These are phyloP conservation scores for Meteorus sp. DNA, from an alignment of 1,140 invertebrate genomes.

Conservation along the genomic window DNA sequence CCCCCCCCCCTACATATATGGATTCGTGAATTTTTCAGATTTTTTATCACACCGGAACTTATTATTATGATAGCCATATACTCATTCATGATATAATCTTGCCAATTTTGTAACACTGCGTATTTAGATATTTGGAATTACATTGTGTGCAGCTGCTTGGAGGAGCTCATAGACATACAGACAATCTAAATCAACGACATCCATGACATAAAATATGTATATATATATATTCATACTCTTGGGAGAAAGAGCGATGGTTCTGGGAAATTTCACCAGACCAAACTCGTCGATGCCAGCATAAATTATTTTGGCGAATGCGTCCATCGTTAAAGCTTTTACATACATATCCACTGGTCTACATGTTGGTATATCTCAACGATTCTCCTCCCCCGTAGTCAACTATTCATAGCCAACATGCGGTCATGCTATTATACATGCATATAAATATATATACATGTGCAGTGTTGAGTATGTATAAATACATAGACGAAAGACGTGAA, in stretches of 20 bases:
- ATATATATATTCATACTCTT: not conserved
- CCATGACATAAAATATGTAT: no score
- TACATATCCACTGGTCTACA: not conserved
- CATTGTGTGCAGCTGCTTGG: not conserved
- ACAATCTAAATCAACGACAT: not conserved
- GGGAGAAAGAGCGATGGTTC: slow-evolving; percentile 5
- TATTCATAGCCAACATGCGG: not conserved
- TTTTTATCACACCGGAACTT: slow-evolving; percentile 2
- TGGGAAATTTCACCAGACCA: slow-evolving; percentile 8
- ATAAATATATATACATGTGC: not conserved
- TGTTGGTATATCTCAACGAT: slow-evolving; percentile 7
- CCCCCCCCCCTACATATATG: no score
- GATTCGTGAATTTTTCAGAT: not conserved
- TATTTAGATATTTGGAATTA: not conserved
- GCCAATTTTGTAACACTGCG: no score
- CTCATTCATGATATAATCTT: not conserved
- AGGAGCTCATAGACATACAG: not conserved
- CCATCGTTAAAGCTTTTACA: not conserved
- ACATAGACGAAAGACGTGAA: not conserved
- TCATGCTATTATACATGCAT: no score
- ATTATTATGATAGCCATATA: no score
- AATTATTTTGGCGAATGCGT: slow-evolving; percentile 13
- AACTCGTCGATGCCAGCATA: slow-evolving; percentile 8
- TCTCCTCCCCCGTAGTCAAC: slow-evolving; percentile 2
- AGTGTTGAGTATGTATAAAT: no score